Conservation (phyloP, 2,888 invertebrate species). For the Stomorhina lunata region DNA sequence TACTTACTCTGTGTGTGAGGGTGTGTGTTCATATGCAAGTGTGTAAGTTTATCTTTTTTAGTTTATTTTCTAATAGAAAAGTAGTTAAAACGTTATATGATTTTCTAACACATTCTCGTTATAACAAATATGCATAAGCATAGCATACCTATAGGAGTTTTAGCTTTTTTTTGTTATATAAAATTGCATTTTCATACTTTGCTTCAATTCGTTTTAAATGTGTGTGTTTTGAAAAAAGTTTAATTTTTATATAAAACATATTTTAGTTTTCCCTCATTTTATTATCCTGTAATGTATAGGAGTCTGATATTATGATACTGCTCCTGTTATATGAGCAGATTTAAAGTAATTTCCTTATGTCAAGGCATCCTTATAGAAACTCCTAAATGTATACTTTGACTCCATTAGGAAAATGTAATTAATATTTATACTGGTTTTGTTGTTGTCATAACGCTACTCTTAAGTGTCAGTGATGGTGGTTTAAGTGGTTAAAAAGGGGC, state of each 20-base stretch:
- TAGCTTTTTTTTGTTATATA: too few species aligned
- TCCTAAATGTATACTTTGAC: constrained; percentile 15
- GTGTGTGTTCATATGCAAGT: neutral
- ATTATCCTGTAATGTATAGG: too few species aligned
- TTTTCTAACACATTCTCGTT: neutral
- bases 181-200: too few species aligned
- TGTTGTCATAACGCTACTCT: neutral
- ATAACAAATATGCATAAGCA: neutral
- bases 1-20: neutral
- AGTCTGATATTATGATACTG: too few species aligned
- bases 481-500: neutral
- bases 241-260: too few species aligned
- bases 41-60: neutral
- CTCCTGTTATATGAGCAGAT: too few species aligned
- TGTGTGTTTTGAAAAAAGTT: too few species aligned
- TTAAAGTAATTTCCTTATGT: neutral
- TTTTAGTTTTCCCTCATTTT: too few species aligned
- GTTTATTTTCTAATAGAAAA: constrained; percentile 16
- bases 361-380: constrained; percentile 8
- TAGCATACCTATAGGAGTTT: too few species aligned
- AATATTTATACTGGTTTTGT: constrained; percentile 44
- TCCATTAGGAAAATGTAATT: constrained; percentile 46
- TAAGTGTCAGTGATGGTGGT: neutral
- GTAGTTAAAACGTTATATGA: constrained; percentile 5
- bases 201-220: too few species aligned